A percentile compares a stretch with the other conserved stretches of the same genome.
Evolutionary conservation across 2,888 invertebrate genomes (phyloP).

Genomic region (Desoria tigrina): DNA sequence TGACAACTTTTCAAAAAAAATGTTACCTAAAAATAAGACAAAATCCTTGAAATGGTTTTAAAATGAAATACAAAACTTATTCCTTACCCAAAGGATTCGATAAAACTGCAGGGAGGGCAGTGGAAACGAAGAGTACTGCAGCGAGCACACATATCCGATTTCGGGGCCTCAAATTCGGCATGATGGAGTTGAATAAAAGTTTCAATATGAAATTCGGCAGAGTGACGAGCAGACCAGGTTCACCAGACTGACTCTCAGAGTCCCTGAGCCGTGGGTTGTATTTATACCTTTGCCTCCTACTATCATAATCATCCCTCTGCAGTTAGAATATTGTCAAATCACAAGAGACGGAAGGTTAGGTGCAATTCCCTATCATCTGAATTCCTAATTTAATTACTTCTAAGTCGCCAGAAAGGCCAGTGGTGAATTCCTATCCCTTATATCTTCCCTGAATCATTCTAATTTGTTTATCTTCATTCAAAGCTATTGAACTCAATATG

Average conservation of each 20-base stretch:
- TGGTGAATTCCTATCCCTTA: no score
- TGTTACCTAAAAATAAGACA: background rate
- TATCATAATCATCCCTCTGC: background rate
- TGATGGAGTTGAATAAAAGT: background rate
- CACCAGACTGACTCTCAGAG: slow-evolving; percentile 46
- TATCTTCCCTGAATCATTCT: no score
- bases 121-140: slow-evolving; percentile 33
- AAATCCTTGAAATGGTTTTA: background rate
- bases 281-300: slow-evolving; percentile 43
- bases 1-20: background rate
- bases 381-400: no score
- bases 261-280: slow-evolving; percentile 30
- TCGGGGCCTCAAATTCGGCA: background rate
- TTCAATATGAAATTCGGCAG: slow-evolving; percentile 9
- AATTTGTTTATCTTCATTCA: no score
- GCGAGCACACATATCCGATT: slow-evolving; percentile 28
- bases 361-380: no score
- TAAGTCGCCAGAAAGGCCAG: no score
- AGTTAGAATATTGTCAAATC: no score
- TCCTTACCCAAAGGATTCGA: slow-evolving; percentile 27
- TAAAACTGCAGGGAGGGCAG: slow-evolving; percentile 39
- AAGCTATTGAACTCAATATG: no score
- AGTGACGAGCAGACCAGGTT: slow-evolving; percentile 46
- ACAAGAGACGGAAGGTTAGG: no score
- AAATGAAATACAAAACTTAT: background rate